A percentile compares a stretch with the other conserved stretches of the same genome.
phyloP scores from a whole-genome alignment of 1,140 invertebrate species.

The Trichonephila clavata region DNA sequence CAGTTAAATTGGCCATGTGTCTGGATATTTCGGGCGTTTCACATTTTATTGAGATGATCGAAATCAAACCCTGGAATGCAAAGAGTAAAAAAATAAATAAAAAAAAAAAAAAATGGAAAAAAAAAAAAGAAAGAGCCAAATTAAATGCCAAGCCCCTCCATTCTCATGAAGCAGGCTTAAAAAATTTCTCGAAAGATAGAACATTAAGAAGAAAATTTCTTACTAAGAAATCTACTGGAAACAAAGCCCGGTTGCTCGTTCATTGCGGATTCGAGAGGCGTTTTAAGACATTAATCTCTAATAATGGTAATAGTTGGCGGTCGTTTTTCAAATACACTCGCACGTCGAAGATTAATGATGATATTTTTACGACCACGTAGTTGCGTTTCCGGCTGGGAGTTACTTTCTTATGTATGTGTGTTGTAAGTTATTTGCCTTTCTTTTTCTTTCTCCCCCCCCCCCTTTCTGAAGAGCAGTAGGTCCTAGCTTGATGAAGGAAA shows the following conservation, averaged over 20 bases:
- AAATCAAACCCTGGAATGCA: no score
- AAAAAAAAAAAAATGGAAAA: no score
- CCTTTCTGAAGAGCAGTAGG: neutral
- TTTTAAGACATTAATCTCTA: conserved; percentile 66
- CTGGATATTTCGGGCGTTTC: neutral
- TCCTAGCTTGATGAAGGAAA: neutral
- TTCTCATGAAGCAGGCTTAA: neutral
- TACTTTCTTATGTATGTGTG: neutral
- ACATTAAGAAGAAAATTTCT: neutral
- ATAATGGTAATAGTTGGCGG: conserved; percentile 70
- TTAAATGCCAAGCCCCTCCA: conserved; percentile 18
- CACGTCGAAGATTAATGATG: conserved; percentile 65
- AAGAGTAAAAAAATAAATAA: no score
- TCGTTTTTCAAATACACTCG: conserved; percentile 71
- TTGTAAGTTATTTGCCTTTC: neutral
- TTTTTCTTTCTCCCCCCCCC: neutral
- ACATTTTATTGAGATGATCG: neutral
- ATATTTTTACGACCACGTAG: conserved; percentile 67
- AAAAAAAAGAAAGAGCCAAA: neutral
- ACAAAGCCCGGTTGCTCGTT: conserved; percentile 47
- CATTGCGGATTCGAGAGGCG: conserved; percentile 49
- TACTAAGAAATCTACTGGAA: neutral
- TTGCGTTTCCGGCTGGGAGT: conserved; percentile 46
- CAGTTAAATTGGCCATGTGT: neutral
- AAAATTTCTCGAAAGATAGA: conserved; percentile 2